These are phyloP conservation scores for Sphaerophoria rueppellii DNA, from an alignment of 2,888 invertebrate genomes.

Conservation along the genomic window DNA sequence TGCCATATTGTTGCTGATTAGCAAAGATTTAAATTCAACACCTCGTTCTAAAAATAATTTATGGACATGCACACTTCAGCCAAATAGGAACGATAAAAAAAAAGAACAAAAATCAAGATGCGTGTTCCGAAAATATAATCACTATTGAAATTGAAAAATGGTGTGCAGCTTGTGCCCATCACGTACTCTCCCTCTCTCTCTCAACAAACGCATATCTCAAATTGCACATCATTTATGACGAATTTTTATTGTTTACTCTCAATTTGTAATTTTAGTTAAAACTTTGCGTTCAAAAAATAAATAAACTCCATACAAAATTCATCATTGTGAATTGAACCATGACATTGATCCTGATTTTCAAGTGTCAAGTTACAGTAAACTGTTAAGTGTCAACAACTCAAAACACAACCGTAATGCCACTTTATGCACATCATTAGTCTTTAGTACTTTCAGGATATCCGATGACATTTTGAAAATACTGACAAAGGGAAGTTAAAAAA, in stretches of 20 bases:
- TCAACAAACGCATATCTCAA: too few relatives aligned
- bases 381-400: neutral
- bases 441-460: constrained; percentile 55
- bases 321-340: constrained; percentile 27
- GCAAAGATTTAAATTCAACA: too few relatives aligned
- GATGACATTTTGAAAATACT: constrained; percentile 33
- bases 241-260: too few relatives aligned
- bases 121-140: constrained; percentile 40
- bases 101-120: neutral
- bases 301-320: constrained; percentile 12
- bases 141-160: neutral
- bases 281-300: neutral
- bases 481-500: neutral
- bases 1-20: too few relatives aligned
- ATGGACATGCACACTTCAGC: neutral
- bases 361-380: constrained; percentile 13
- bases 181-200: constrained; percentile 23
- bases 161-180: constrained; percentile 23
- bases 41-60: too few relatives aligned
- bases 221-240: neutral
- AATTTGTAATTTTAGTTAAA: neutral
- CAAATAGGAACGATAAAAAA: neutral
- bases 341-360: neutral
- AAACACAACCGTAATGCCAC: constrained; percentile 22
- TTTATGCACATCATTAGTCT: constrained; percentile 49